Base-by-base conservation (phyloP, 2,888 invertebrate species). In the Hofmannophila pseudospretella region DNA sequence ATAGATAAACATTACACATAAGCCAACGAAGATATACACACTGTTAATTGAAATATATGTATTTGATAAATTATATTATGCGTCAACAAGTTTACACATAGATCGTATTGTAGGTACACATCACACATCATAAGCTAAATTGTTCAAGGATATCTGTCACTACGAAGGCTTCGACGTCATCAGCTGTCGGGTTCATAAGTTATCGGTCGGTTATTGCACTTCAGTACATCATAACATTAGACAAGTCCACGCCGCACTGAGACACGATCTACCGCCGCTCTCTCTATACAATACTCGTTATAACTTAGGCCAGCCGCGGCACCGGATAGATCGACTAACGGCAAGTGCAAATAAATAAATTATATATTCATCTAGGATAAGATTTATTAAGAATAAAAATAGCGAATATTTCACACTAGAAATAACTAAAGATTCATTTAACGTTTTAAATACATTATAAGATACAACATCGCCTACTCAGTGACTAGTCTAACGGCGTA, bases 401-500 rank as follows among this genome's bases (percentile, higher is more conserved):
- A 74, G 76, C 67, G 65, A 67, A 76, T 73, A 75, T 72, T 74
- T 76, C 68, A 72, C 68, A 76, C 72, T 80, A 81, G 59, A 70
- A 68, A 76, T 67, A 84, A 84, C 82, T 80, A 84, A 80, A 84
- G 77, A 81, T 84, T 73, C 76, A 73, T 74, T 62, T 69, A 75
- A 79, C 67, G 74, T 69, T 37, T 72, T 69, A 71, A 75, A 77
- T 79, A 81, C 63, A 74, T 71, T 77, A 76, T 58, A 73, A 73
- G 75, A 72, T 80, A 81, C 72, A 82, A 81, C 77, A 80, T 80
- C 69, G 73, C 70, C 82, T 82, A 81, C 71, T 75, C 78, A 75
- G 72, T 86, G 85, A 86, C 85, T 86, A 86, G 84, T 82, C 81
- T 84, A 82, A 72, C 75, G 69, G 80, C 78, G 74, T 72, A 72